Percentiles rank a stretch among this genome's conserved stretches.
Conservation (phyloP, 2,797 vertebrate genomes). For the Menidia menidia region DNA sequence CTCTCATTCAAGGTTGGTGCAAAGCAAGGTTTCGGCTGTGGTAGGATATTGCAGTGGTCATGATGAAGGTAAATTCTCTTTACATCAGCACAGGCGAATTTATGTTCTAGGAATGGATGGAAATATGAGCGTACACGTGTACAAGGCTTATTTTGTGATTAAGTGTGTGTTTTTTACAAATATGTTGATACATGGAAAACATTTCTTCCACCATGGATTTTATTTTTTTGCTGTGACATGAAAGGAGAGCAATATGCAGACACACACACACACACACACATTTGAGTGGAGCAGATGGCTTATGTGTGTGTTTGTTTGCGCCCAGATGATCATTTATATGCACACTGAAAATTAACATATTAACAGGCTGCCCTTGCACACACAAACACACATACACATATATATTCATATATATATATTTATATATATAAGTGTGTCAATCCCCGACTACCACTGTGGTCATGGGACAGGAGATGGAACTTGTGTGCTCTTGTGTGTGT, state of each 20-base stretch:
- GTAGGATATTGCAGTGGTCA: not conserved
- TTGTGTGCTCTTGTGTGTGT: slow-evolving; percentile 11
- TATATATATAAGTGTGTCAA: slow-evolving; percentile 59
- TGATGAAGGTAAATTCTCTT: not conserved
- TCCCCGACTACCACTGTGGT: slow-evolving; percentile 57
- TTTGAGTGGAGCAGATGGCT: slow-evolving; percentile 77
- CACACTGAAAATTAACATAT: slow-evolving; percentile 74
- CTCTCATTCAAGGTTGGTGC: not conserved
- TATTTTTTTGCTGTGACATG: slow-evolving; percentile 29
- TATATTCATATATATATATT: too few relatives aligned
- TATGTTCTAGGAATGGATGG: not conserved
- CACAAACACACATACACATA: too few relatives aligned
- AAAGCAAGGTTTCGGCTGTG: not conserved
- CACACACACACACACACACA: slow-evolving; percentile 58
- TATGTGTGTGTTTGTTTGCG: slow-evolving; percentile 76
- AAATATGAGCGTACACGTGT: slow-evolving; percentile 5
- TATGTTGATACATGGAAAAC: slow-evolving; percentile 28
- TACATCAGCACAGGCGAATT: not conserved
- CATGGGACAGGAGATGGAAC: slow-evolving; percentile 45
- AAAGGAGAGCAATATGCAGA: slow-evolving; percentile 13
- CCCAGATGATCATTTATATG: slow-evolving; percentile 75
- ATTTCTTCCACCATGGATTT: slow-evolving; percentile 14
- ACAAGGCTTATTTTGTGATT: slow-evolving; percentile 19
- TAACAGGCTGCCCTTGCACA: slow-evolving; percentile 66
- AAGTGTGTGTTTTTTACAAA: slow-evolving; percentile 26